phyloP scores from a whole-genome alignment of 2,888 invertebrate genomes.

The Drymonia ruficornis region DNA sequence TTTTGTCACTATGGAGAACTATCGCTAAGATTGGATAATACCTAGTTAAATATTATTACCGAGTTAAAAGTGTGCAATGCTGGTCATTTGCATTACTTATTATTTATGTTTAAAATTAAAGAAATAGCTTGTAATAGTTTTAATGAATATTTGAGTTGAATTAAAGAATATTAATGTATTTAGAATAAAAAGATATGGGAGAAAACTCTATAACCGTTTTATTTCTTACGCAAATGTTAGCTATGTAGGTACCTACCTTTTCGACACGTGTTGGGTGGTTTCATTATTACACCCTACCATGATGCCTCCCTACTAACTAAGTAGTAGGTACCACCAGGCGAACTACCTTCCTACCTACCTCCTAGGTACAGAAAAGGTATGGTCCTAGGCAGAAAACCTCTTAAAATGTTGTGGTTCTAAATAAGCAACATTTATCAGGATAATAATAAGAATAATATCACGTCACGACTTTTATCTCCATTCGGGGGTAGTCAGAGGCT shows the following conservation, averaged over 20 bases:
- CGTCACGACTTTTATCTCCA: too few relatives aligned
- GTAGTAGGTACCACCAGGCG: too few relatives aligned
- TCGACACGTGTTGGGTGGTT: too few relatives aligned
- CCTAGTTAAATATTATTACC: constrained; percentile 79
- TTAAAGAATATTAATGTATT: constrained; percentile 85
- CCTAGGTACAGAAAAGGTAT: too few relatives aligned
- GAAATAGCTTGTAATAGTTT: constrained; percentile 85
- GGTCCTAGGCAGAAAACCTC: too few relatives aligned
- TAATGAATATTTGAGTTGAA: constrained; percentile 84
- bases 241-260: not conserved
- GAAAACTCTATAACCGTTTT: constrained; percentile 58
- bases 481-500: too few relatives aligned
- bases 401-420: too few relatives aligned
- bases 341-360: too few relatives aligned
- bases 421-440: too few relatives aligned
- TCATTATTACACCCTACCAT: too few relatives aligned
- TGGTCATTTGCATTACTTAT: constrained; percentile 83
- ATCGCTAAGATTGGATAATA: constrained; percentile 80
- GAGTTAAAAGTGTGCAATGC: constrained; percentile 82
- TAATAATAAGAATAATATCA: too few relatives aligned
- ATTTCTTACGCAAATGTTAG: constrained; percentile 27
- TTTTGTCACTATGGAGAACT: constrained; percentile 76
- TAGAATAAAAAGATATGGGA: constrained; percentile 85
- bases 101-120: constrained; percentile 80
- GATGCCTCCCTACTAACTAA: too few relatives aligned